A percentile compares a stretch with the other conserved stretches of the same genome.
Conservation (phyloP, 2,797 vertebrate species). For the Danio albolineatus region DNA sequence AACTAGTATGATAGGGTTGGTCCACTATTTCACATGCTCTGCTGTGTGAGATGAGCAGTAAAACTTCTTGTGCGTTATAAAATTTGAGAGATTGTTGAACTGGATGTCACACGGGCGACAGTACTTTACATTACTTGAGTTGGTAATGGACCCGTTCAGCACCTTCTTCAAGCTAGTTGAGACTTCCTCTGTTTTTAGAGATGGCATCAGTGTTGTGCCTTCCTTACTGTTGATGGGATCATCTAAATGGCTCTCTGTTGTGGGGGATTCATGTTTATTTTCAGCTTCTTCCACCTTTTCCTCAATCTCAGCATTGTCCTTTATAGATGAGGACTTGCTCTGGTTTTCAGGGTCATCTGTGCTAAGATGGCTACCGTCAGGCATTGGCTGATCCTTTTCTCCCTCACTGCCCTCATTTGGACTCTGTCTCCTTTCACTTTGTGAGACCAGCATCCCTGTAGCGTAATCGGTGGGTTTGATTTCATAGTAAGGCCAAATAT, state of each 20-base stretch:
- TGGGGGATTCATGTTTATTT: conserved; percentile 75
- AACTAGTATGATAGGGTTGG: conserved; percentile 13
- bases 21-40: conserved; percentile 87
- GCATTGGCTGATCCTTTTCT: conserved; percentile 80
- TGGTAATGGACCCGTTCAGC: conserved; percentile 77
- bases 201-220: conserved; percentile 77
- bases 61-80: conserved; percentile 94
- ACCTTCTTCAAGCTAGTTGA: conserved; percentile 81
- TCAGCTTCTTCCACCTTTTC: conserved; percentile 75
- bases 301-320: conserved; percentile 81
- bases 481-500: conserved; percentile 87
- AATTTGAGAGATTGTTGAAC: conserved; percentile 92
- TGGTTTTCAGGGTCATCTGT: conserved; percentile 81
- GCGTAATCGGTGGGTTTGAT: conserved; percentile 87
- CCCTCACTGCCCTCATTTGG: conserved; percentile 82
- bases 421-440: conserved; percentile 78
- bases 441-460: conserved; percentile 82
- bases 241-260: conserved; percentile 80
- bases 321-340: conserved; percentile 80
- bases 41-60: conserved; percentile 89
- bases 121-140: conserved; percentile 83
- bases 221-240: conserved; percentile 78
- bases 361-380: conserved; percentile 79
- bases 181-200: conserved; percentile 81
- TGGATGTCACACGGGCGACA: conserved; percentile 90